Conservation (phyloP, 2,888 invertebrate species). For the Pycnomerus fuliginosus region DNA sequence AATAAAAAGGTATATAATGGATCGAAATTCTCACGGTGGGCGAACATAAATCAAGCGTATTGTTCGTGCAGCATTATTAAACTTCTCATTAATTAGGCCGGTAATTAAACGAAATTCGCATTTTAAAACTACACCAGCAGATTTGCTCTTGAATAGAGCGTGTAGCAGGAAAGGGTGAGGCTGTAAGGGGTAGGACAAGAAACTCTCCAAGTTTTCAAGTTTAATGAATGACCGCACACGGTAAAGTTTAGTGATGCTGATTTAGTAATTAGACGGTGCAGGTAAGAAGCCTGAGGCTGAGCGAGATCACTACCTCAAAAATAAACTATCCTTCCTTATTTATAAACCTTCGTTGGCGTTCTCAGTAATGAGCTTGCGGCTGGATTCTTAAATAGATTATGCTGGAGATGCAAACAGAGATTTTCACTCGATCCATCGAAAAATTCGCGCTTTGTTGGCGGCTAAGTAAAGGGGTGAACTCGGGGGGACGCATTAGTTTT, state of each 20-base stretch:
- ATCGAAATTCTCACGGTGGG: slow-evolving; percentile 21
- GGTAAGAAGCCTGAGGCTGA: slow-evolving; percentile 38
- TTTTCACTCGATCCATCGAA: slow-evolving; percentile 2
- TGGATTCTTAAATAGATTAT: no score
- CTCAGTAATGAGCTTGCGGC: no score
- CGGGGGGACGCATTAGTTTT: slow-evolving; percentile 1
- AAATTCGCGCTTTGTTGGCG: slow-evolving; percentile 7
- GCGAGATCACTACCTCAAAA: slow-evolving; percentile 22
- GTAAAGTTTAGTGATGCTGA: slow-evolving; percentile 51
- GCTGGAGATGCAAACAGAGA: neutral
- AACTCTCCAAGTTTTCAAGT: slow-evolving; percentile 45
- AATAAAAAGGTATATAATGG: no score
- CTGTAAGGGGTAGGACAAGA: slow-evolving; percentile 28
- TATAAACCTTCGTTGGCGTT: slow-evolving; percentile 5
- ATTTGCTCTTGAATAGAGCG: slow-evolving; percentile 11
- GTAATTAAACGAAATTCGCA: slow-evolving; percentile 40
- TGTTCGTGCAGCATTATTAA: slow-evolving; percentile 37
- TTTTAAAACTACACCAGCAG: slow-evolving; percentile 34
- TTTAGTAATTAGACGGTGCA: slow-evolving; percentile 52
- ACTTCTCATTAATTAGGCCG: slow-evolving; percentile 40
- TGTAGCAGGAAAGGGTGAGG: slow-evolving; percentile 8
- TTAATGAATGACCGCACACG: slow-evolving; percentile 54
- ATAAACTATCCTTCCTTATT: slow-evolving; percentile 22
- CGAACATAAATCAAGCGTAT: slow-evolving; percentile 33
- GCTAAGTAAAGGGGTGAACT: neutral